Percentiles rank a stretch among this genome's conserved stretches.
Evolutionary conservation across 1,140 invertebrate species (phyloP).

Genomic region (Mamestra configurata): DNA sequence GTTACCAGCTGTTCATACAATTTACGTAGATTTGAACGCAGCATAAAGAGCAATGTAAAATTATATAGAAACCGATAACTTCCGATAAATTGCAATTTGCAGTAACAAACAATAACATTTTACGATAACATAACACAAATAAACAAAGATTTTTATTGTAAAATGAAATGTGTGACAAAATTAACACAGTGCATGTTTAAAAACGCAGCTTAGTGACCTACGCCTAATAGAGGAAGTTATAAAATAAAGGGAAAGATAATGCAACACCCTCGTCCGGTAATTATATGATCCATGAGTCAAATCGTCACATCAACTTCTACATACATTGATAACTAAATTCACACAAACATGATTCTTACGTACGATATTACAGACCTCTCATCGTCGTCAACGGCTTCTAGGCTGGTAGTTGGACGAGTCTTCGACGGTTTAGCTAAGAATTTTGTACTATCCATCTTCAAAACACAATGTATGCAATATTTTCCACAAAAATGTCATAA

Average conservation of each 20-base stretch:
- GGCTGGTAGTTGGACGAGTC: slow-evolving; percentile 25
- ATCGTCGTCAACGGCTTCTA: slow-evolving; percentile 72
- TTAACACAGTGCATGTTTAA: not conserved
- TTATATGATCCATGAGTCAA: not conserved
- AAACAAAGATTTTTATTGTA: not conserved
- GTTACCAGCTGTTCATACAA: no score
- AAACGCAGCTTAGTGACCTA: not conserved
- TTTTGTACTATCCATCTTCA: slow-evolving; percentile 75
- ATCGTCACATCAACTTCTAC: not conserved
- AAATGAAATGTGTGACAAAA: not conserved
- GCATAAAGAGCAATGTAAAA: not conserved
- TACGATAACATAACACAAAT: not conserved
- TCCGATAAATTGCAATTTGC: no score
- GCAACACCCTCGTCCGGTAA: not conserved
- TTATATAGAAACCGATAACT: not conserved
- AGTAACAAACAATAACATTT: not conserved
- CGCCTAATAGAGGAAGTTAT: not conserved
- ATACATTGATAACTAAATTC: not conserved
- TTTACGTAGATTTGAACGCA: not conserved
- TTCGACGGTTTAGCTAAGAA: not conserved
- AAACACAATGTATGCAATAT: slow-evolving; percentile 55
- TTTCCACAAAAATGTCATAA: slow-evolving; percentile 46
- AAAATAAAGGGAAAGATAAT: not conserved
- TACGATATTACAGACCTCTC: slow-evolving; percentile 65
- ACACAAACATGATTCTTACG: not conserved